A percentile compares a stretch with the other conserved stretches of the same genome.
phyloP scores from a whole-genome alignment of 2,113 vertebrate species.

The Agelaius tricolor region DNA sequence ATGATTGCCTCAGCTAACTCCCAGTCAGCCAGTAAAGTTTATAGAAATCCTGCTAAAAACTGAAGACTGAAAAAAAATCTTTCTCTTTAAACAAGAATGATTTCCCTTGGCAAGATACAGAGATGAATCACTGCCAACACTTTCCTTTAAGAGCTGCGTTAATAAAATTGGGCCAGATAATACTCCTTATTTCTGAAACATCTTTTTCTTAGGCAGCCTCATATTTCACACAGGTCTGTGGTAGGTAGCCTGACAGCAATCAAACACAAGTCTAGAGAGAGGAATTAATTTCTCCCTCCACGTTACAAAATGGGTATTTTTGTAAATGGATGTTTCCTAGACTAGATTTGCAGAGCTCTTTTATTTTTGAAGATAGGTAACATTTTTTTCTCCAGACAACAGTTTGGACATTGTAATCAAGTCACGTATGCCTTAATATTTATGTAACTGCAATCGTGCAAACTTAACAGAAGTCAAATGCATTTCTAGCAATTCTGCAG shows the following conservation, averaged over 20 bases:
- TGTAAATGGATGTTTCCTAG: not conserved
- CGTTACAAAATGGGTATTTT: not conserved
- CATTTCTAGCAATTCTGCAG: not conserved
- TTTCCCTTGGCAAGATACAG: slow-evolving; percentile 45
- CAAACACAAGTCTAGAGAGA: not conserved
- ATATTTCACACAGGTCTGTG: slow-evolving; percentile 49
- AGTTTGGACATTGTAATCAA: not conserved
- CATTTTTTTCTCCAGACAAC: not conserved
- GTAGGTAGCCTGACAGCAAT: slow-evolving; percentile 42
- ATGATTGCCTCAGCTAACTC: slow-evolving; percentile 5
- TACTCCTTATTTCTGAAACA: slow-evolving; percentile 47
- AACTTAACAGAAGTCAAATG: not conserved
- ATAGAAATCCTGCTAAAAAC: not conserved
- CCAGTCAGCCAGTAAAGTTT: slow-evolving; percentile 8
- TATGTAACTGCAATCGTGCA: not conserved
- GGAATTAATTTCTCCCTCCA: not conserved
- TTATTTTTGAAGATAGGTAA: not conserved
- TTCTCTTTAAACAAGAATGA: slow-evolving; percentile 40
- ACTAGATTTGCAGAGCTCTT: not conserved
- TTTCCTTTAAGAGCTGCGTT: slow-evolving; percentile 42
- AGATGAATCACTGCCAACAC: slow-evolving; percentile 37
- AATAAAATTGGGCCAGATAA: slow-evolving; percentile 43
- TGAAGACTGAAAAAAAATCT: not conserved
- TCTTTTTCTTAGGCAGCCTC: slow-evolving; percentile 54
- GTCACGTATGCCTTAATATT: not conserved